Evolutionary conservation across 2,888 invertebrate genomes (phyloP), one percentile per base, ranked within the genome.

Genomic region (Lucinisca nassula): DNA sequence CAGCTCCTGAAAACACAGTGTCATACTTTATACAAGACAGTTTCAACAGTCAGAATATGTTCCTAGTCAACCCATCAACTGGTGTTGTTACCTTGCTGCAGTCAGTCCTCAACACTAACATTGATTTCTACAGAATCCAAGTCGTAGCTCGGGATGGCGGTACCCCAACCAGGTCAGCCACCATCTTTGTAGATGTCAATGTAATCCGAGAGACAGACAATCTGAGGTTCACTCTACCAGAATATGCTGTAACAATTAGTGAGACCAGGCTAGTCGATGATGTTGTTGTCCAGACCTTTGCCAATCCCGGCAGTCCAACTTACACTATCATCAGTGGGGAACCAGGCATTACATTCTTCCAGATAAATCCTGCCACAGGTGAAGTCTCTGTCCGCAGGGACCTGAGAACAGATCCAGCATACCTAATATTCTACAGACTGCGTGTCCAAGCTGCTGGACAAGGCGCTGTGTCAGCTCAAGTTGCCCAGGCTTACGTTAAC

Each of bases 141-240:
- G 92, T 95, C 14, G 72, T 86, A 35, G 95, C 95, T 10, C 88
- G 82, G 70, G 95, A 95, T 91, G 93, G 92, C 21, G 94, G 94
- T 6, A 90, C 90, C 61, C 95, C 95, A 17, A 38, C 72, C 12
- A 87, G 93, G 76, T 87, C 61, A 27, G 92, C 92, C 10, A 82
- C 85, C 10, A 92, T 91, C 17, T 86, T 77, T 24, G 93, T 95
- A 14, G 88, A 92, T 74, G 94, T 95, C 24, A 94, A 92, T 8
- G 92, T 95, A 10, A 87, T 92, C n/a, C 81, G 93, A 67, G 91
- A 92, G 70, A 88, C 88, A 27, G 92, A 90, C 0, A 72, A 82
- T 10, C 92, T 94, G 17, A 72, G 84, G 21, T 95, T 95, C 85
- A 86, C 90, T n/a, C 82, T 92, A n/a, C 88, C 85, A 17, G 85